A percentile compares a stretch with the other conserved stretches of the same genome.
These are phyloP conservation scores for Oscheius sp. DNA, from an alignment of 2,888 invertebrate species.

Conservation along the genomic window DNA sequence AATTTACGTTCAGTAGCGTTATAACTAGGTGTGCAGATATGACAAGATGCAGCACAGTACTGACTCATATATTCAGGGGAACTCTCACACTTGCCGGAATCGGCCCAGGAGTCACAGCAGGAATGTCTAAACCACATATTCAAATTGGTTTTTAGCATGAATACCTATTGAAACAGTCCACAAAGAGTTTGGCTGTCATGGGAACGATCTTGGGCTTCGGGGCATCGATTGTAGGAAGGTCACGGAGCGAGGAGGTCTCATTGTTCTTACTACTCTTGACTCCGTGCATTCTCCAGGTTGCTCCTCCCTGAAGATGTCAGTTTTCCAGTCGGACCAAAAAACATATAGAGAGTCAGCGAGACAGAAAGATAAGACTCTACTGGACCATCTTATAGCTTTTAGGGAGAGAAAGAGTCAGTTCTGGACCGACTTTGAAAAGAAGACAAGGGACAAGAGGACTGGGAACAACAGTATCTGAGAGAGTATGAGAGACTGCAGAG, in stretches of 20 bases:
- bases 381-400: too few relatives aligned
- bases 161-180: constrained; percentile 55
- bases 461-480: too few relatives aligned
- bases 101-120: constrained; percentile 70
- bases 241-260: constrained; percentile 11
- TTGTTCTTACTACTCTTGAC: constrained; percentile 36
- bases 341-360: too few relatives aligned
- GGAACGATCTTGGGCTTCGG: constrained; percentile 46
- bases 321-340: neutral
- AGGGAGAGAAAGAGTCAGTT: too few relatives aligned
- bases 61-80: constrained; percentile 68
- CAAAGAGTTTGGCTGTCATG: constrained; percentile 61
- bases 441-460: too few relatives aligned
- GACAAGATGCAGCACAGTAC: constrained; percentile 68
- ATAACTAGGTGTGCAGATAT: constrained; percentile 63
- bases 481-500: too few relatives aligned
- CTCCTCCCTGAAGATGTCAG: constrained; percentile 37
- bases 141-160: neutral
- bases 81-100: constrained; percentile 60
- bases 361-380: too few relatives aligned
- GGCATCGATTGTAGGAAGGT: constrained; percentile 32
- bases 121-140: constrained; percentile 47
- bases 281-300: constrained; percentile 52
- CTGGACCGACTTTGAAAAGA: too few relatives aligned
- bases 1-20: constrained; percentile 60